Evolutionary conservation across 2,888 invertebrate genomes (phyloP).

Genomic region (Philhelius pedissequus): DNA sequence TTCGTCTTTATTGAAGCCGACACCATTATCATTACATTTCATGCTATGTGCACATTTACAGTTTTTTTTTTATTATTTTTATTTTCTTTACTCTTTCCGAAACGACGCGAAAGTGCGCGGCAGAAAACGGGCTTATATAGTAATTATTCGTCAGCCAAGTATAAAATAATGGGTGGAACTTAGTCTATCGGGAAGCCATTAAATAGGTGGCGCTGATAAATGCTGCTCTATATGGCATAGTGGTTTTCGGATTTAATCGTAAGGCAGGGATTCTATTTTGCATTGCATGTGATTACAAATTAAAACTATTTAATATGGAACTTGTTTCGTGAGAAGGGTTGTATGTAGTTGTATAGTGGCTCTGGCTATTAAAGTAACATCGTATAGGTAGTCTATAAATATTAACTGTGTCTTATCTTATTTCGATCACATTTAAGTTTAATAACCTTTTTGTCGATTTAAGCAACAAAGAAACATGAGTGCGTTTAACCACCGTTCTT

Average conservation of each 20-base stretch:
- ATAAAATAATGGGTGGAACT: slow-evolving; percentile 43
- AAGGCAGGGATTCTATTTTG: slow-evolving; percentile 1
- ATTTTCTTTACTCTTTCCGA: not conserved
- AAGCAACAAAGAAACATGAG: not conserved
- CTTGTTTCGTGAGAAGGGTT: slow-evolving; percentile 17
- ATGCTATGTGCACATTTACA: slow-evolving; percentile 67
- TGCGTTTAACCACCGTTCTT: not conserved
- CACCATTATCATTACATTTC: slow-evolving; percentile 67
- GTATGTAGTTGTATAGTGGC: not conserved
- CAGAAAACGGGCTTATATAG: slow-evolving; percentile 39
- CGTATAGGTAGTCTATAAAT: not conserved
- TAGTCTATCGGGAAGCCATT: slow-evolving; percentile 55
- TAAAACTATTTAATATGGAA: slow-evolving; percentile 30
- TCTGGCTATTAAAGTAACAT: not conserved
- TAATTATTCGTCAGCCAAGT: slow-evolving; percentile 63
- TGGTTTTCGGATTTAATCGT: slow-evolving; percentile 15
- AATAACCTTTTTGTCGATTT: not conserved
- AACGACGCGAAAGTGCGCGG: slow-evolving; percentile 17
- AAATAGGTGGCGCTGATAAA: slow-evolving; percentile 63
- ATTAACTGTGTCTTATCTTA: slow-evolving; percentile 1
- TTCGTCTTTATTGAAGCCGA: slow-evolving; percentile 56
- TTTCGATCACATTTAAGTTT: slow-evolving; percentile 8
- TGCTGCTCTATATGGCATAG: slow-evolving; percentile 25
- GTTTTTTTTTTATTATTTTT: slow-evolving; percentile 26
- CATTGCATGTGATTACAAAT: slow-evolving; percentile 41